Evolutionary conservation across 1,140 invertebrate species (phyloP), one percentile per base, ranked within the genome.

Genomic region (Stratiolaelaps scimitus): DNA sequence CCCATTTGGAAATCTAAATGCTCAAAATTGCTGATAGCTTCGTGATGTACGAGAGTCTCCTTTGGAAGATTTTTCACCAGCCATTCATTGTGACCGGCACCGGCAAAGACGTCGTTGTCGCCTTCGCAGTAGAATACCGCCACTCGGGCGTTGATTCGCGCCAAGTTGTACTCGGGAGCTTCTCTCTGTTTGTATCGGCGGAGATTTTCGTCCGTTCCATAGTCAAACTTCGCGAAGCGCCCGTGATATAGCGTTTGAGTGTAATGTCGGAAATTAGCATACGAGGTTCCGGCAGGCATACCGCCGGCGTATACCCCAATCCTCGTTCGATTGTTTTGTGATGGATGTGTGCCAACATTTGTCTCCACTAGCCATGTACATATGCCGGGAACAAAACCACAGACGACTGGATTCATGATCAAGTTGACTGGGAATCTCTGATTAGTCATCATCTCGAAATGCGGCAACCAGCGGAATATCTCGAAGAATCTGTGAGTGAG

Each of bases 221-320:
- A 26, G 15, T 48, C 47, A 28, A 23, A 48, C 47, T 26, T 60
- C 53, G 53, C 53, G 26, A 60, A 60, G 17, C 53, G 53, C 17
- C 34, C 53, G 53, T 34, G 26, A 13, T 20, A 60, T 34, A 60
- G n/a, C 1, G 53, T 26, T 26, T 60, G 15, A 26, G 53, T 60
- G 10, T 60, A 60, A 10, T 17, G 53, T 26, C 20, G 23, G 23
- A 60, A 20, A 15, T 48, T 48, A 7, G 47, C 15, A 28, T 23
- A 48, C 53, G 15, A 60, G 10, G 26, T 60, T 26, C 53, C 53
- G 2, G 53, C 53, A 10, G 53, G 53, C n/a, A 60, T 17, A 2
- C 15, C 23, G 1, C 53, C 23, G 15, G 15, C 53, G 53, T 60
- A 60, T 15, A 60, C 53, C 15, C 4, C 10, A 17, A 26, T 5